Evolutionary conservation across 2,113 vertebrate species (phyloP), one percentile per base, ranked within the genome.

Genomic region (Uropsilus gracilis): DNA sequence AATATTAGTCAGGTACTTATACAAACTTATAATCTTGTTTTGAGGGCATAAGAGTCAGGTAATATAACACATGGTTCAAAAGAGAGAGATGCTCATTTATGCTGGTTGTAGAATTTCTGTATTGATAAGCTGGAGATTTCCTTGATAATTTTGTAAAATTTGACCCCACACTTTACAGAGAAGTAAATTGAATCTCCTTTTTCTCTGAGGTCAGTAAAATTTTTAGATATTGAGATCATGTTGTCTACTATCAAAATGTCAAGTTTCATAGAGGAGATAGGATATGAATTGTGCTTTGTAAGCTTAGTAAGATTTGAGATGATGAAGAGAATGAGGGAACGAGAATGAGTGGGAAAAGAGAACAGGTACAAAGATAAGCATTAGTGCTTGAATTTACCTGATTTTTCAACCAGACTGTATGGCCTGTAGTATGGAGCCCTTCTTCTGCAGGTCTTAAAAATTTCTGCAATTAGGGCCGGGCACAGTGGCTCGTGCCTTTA

Each of bases 111-210:
- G 69, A 71, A 87, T 92, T 93, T 85, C 22, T 90, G 34, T 87
- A 57, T 26, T 86, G 50, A 30, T 86, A 50, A 92, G 13, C 10
- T 83, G 30, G 32, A 81, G 73, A 22, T 83, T 91, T 91, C 46
- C 73, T 91, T 89, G 68, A 80, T 78, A 83, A 94, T 44, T 68
- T 28, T 37, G 14, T 61, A n/a, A 46, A 90, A 76, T 92, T 83
- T 13, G 72, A 0, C n/a, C 8, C 37, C 3, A 61, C 18, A 53
- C 44, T 83, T 86, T 57, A 82, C 39, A 46, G 68, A 82, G 59
- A 85, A 85, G 66, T 7, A 89, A 84, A 20, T 26, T 48, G 75
- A 92, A 89, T 82, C 63, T 89, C 64, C 46, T 48, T 30, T 17
- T 84, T 92, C n/a, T 50, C 13, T 32, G 53, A 90, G 13, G 17